Evolutionary conservation across 2,113 vertebrate genomes (phyloP).

Genomic region (Lepus americanus): DNA sequence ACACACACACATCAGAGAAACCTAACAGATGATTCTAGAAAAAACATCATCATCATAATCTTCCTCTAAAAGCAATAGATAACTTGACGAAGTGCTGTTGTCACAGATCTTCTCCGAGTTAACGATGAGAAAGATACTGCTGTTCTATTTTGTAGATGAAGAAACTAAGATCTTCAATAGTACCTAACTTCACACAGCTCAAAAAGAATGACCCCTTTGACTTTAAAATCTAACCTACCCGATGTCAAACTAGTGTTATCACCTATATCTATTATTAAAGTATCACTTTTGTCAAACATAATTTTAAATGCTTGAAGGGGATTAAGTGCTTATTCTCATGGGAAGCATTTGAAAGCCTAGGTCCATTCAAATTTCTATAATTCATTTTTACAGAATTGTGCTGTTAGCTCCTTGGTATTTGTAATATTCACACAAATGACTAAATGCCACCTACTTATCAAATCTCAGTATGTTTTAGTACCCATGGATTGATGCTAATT

Average conservation of each 20-base stretch:
- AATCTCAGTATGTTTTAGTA: background rate
- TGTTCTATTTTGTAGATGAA: background rate
- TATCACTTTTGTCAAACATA: background rate
- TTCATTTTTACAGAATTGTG: background rate
- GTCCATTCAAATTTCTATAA: background rate
- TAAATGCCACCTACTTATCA: background rate
- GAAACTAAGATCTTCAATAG: background rate
- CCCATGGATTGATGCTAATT: background rate
- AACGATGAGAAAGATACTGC: background rate
- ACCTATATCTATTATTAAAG: background rate
- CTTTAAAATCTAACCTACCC: background rate
- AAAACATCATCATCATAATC: background rate
- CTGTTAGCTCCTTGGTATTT: background rate
- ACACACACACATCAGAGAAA: background rate
- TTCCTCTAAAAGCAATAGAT: background rate
- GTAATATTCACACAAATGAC: background rate
- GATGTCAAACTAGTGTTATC: background rate
- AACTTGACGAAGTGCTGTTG: background rate
- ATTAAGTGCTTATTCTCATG: conserved; percentile 21
- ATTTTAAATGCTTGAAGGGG: background rate
- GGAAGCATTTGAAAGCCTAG: background rate
- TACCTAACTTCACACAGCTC: background rate
- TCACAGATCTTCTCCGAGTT: background rate
- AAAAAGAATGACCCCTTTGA: background rate
- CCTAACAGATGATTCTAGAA: background rate